phyloP scores from a whole-genome alignment of 2,113 vertebrate species.

The Oncorhynchus keta region DNA sequence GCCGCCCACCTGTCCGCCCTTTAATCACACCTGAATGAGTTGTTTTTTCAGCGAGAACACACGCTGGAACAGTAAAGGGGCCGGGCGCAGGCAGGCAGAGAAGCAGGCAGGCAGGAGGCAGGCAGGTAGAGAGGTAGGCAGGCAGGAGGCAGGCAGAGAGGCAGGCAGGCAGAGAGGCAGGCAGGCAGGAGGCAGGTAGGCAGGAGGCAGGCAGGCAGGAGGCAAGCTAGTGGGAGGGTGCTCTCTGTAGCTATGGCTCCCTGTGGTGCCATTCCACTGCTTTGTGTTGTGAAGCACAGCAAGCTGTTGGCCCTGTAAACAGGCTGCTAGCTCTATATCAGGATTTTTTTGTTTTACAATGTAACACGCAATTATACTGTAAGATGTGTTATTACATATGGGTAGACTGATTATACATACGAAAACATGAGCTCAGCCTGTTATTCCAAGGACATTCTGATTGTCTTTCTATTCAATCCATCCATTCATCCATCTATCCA shows the following conservation, averaged over 20 bases:
- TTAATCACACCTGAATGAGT: too few species aligned
- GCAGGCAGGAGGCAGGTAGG: not conserved
- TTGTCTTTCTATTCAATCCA: not conserved
- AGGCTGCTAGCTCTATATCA: conserved; percentile 3
- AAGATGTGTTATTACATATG: not conserved
- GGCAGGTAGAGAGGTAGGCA: not conserved
- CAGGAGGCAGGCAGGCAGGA: not conserved
- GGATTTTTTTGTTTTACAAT: too few species aligned
- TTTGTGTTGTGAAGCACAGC: conserved; percentile 17
- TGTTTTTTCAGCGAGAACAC: conserved; percentile 46
- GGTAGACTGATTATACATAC: not conserved
- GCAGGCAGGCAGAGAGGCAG: conserved; percentile 1
- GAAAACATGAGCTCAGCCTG: too few species aligned
- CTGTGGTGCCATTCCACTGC: conserved; percentile 47
- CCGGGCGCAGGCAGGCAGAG: conserved; percentile 31
- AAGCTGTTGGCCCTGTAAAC: conserved; percentile 59
- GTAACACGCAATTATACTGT: too few species aligned
- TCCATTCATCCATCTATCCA: too few species aligned
- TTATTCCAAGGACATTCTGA: too few species aligned
- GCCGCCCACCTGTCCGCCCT: too few species aligned
- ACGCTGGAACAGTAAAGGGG: conserved; percentile 63
- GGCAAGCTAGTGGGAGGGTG: conserved; percentile 22
- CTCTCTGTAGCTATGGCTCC: conserved; percentile 61
- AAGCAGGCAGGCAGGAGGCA: conserved; percentile 4
- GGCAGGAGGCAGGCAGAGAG: not conserved